phyloP scores from a whole-genome alignment of 2,113 vertebrate genomes.

The Tychaedon coryphoeus region DNA sequence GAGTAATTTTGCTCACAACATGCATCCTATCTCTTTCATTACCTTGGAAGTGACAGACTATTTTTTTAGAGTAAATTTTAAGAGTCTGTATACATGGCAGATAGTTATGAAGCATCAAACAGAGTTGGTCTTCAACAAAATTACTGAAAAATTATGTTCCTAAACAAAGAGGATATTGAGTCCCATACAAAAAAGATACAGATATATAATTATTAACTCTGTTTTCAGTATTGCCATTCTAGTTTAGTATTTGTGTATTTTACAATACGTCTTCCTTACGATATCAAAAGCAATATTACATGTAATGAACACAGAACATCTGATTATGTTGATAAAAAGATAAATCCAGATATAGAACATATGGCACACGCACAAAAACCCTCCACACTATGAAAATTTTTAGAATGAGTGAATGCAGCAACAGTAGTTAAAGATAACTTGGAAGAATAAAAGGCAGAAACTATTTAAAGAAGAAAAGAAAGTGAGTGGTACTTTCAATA shows the following conservation, averaged over 20 bases:
- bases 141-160: not conserved
- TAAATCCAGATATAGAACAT: not conserved
- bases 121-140: not conserved
- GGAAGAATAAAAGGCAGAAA: not conserved
- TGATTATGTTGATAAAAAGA: not conserved
- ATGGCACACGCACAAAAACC: accelerated
- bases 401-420: not conserved
- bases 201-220: not conserved
- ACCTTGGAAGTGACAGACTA: not conserved
- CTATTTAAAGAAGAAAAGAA: not conserved
- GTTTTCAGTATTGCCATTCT: not conserved
- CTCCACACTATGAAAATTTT: not conserved
- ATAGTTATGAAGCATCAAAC: not conserved
- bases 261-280: not conserved
- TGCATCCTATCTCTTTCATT: not conserved
- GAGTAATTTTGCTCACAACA: not conserved
- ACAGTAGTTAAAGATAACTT: not conserved
- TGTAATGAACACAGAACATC: not conserved
- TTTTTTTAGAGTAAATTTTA: not conserved
- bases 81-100: not conserved
- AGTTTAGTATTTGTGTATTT: not conserved
- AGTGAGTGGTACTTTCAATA: not conserved
- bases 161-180: not conserved
- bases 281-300: not conserved
- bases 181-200: not conserved